phyloP scores from a whole-genome alignment of 2,113 vertebrate species.

The Paramormyrops kingsleyae region DNA sequence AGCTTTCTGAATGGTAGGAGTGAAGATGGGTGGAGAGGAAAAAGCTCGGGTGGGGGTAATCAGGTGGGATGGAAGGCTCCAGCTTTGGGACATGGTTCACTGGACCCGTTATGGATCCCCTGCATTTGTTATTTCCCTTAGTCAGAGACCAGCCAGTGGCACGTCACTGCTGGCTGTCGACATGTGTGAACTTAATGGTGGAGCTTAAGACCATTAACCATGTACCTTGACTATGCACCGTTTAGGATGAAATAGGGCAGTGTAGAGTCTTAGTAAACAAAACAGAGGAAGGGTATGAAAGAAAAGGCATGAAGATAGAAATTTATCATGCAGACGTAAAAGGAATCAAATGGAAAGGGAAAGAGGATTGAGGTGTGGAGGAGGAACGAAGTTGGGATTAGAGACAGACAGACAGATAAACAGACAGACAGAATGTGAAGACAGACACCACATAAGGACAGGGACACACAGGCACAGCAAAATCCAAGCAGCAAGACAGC shows the following conservation, averaged over 20 bases:
- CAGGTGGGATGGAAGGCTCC: background rate
- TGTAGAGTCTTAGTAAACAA: background rate
- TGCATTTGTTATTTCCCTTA: background rate
- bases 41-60: background rate
- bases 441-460: slow-evolving; percentile 40
- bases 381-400: slow-evolving; percentile 21
- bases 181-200: background rate
- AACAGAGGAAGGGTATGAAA: background rate
- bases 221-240: background rate
- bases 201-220: background rate
- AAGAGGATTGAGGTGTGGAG: slow-evolving; percentile 27
- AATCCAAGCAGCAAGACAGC: slow-evolving; percentile 60
- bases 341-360: slow-evolving; percentile 6
- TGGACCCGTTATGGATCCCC: slow-evolving; percentile 34
- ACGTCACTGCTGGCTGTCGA: background rate
- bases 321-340: background rate
- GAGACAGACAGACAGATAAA: slow-evolving; percentile 41
- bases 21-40: slow-evolving; percentile 52
- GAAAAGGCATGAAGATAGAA: background rate
- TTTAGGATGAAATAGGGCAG: slow-evolving; percentile 2
- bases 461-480: slow-evolving; percentile 48
- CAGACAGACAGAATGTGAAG: slow-evolving; percentile 44
- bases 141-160: background rate
- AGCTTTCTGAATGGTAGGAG: slow-evolving; percentile 55
- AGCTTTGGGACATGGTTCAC: slow-evolving; percentile 51